Base-by-base conservation (phyloP, 2,113 vertebrate genomes). In the Aleadryas rufinucha region DNA sequence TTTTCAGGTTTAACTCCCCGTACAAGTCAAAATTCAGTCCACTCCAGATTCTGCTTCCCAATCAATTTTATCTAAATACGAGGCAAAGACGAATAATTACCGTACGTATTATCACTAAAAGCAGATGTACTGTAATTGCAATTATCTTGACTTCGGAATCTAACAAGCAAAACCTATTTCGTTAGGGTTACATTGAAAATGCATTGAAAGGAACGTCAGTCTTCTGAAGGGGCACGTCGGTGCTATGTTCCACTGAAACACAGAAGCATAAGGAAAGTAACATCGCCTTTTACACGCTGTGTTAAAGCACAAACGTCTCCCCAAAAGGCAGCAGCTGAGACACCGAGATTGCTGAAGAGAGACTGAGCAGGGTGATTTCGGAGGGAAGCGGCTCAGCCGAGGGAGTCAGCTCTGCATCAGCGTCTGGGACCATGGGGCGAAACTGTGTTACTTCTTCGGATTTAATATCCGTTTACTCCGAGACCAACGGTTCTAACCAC, bases 401-500 rank as follows among this genome's bases (percentile, higher is more conserved):
- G 24, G 26, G 13, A 87, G 9, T 5, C 65, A 13, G 44, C 23
- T 56, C 82, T 26, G 56, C 31, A 11, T 2, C 12, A 23, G 23
- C 41, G 14, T 0, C n/a, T 15, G 31, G 24, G 7, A 49, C 17
- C 9, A 0, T 3, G 31, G 19, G 15, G 18, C 1, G 7, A 74
- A 71, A 42, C 72, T 97, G 96, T 97, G 96, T 91, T 97, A 97
- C 84, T 97, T 97, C 45, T 19, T 53, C 35, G 11, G 13, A 5
- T 84, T 93, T 60, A 69, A 26, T 10, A 6, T 1, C 39, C 3
- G 18, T 72, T 87, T 95, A 33, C n/a, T 16, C 18, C 1, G 20
- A 52, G 7, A 54, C 4, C 6, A 42, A 6, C 2, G 0, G 0
- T 6, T 42, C 28, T 41, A 91, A 56, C 1, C 7, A 1, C 31